Evolutionary conservation across 2,113 vertebrate species (phyloP).

Genomic region (Otis tarda): DNA sequence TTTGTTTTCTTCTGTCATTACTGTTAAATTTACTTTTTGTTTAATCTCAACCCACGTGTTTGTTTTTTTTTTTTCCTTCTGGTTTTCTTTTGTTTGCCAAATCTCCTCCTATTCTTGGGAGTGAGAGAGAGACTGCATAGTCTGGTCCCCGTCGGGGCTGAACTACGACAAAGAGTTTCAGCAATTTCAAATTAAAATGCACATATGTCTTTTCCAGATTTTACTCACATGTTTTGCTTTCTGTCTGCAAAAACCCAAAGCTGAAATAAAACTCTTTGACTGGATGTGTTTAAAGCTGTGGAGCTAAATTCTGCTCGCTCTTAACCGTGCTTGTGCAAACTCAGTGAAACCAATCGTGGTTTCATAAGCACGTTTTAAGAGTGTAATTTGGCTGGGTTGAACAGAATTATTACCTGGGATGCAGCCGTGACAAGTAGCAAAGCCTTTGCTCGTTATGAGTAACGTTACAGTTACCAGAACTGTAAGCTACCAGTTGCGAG

Average conservation of each 20-base stretch:
- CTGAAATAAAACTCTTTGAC: slow-evolving; percentile 48
- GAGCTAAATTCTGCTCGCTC: not conserved
- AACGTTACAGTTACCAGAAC: slow-evolving; percentile 62
- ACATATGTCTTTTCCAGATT: slow-evolving; percentile 38
- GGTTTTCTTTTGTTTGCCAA: too few species aligned
- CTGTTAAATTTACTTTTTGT: too few species aligned
- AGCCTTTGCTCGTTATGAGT: slow-evolving; percentile 58
- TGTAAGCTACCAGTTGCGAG: slow-evolving; percentile 49
- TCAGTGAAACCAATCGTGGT: not conserved
- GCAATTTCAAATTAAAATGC: not conserved
- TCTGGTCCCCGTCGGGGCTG: too few species aligned
- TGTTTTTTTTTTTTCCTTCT: too few species aligned
- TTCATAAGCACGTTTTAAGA: slow-evolving; percentile 31
- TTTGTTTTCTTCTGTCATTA: too few species aligned
- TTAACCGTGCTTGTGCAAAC: not conserved
- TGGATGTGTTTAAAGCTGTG: slow-evolving; percentile 43
- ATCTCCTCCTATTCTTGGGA: too few species aligned
- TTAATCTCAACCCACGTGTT: too few species aligned
- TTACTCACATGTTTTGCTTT: not conserved
- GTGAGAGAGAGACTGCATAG: too few species aligned
- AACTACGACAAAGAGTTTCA: too few species aligned
- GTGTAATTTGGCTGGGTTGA: slow-evolving; percentile 39
- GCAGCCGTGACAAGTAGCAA: slow-evolving; percentile 33
- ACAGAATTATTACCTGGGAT: slow-evolving; percentile 66
- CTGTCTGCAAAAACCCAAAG: not conserved